These are phyloP conservation scores for Lordiphosa andalusiaca DNA, from an alignment of 2,888 invertebrate species.

Conservation along the genomic window DNA sequence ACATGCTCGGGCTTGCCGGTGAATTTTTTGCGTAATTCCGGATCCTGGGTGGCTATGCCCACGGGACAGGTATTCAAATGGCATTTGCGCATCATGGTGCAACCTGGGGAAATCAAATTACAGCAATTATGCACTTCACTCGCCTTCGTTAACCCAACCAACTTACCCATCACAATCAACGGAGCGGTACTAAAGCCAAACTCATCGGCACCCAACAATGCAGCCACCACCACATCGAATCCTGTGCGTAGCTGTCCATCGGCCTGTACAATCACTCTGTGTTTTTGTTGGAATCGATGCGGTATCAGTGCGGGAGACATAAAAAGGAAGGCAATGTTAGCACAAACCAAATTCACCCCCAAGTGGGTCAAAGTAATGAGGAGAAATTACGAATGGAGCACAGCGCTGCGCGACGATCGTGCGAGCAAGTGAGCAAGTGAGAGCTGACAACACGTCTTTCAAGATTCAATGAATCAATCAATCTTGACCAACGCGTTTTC, in stretches of 20 bases:
- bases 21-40: slow-evolving; percentile 95
- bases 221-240: slow-evolving; percentile 97
- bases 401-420: slow-evolving; percentile 75
- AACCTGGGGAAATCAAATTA: slow-evolving; percentile 82
- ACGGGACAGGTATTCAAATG: slow-evolving; percentile 99
- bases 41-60: slow-evolving; percentile 99
- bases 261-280: slow-evolving; percentile 95
- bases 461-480: slow-evolving; percentile 7
- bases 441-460: slow-evolving; percentile 34
- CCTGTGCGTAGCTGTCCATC: slow-evolving; percentile 97
- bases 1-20: slow-evolving; percentile 98
- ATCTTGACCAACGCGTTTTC: slow-evolving; percentile 51
- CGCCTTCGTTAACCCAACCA: neutral
- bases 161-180: slow-evolving; percentile 92
- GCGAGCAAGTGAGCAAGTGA: slow-evolving; percentile 59
- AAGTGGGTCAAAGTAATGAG: slow-evolving; percentile 61
- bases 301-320: slow-evolving; percentile 56
- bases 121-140: too few species aligned
- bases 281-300: slow-evolving; percentile 11
- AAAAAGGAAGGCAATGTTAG: slow-evolving; percentile 71
- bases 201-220: slow-evolving; percentile 97
- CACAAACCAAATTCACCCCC: slow-evolving; percentile 42
- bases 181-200: slow-evolving; percentile 99
- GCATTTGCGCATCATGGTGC: slow-evolving; percentile 99
- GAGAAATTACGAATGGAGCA: slow-evolving; percentile 80